Evolutionary conservation across 1,140 invertebrate genomes (phyloP), one percentile per base, ranked within the genome.

Genomic region (Conus ventricosus): DNA sequence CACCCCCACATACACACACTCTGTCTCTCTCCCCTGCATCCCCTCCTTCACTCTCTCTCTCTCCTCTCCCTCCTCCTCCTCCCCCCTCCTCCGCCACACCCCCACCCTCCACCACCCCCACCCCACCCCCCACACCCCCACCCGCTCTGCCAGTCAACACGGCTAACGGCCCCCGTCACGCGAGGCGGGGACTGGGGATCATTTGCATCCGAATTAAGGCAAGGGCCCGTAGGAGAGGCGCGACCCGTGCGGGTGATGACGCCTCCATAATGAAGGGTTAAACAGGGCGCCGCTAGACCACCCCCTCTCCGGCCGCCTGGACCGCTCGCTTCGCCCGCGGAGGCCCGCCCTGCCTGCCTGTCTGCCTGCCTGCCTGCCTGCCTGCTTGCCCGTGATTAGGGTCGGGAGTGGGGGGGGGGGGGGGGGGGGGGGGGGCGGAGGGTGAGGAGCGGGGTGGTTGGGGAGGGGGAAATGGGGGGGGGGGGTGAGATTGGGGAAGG

Each of bases 151-250:
- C 75, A 15, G 51, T 51, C 7, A 84, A 54, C 11, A 63, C 17
- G 4, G 27, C 17, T 76, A 86, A 86, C 85, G 67, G 15, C 8
- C 76, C 53, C 5, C 67, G 85, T 86, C 85, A 86, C 85, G 85
- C 85, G 85, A 86, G 39, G 39, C 17, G 13, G n/a, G 54, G 71
- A 67, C 85, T 63, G 11, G 85, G 67, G 85, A 75, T 86, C 71
- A 86, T 86, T 86, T 86, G 85, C 85, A 86, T 86, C 63, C 60
- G 63, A 86, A 86, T 86, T 75, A 86, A 39, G 39, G 39, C 39
- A 39, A 39, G 39, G 39, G 39, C 39, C 39, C 39, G 20, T 39
- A 51, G 85, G 63, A n/a, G 51, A 25, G 27, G 85, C 63, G 84
- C 67, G 54, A 57, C 63, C 25, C 51, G 54, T 76, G n/a, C 63